These are phyloP conservation scores for Spodoptera exigua DNA, from an alignment of 2,888 invertebrate genomes.

Conservation along the genomic window DNA sequence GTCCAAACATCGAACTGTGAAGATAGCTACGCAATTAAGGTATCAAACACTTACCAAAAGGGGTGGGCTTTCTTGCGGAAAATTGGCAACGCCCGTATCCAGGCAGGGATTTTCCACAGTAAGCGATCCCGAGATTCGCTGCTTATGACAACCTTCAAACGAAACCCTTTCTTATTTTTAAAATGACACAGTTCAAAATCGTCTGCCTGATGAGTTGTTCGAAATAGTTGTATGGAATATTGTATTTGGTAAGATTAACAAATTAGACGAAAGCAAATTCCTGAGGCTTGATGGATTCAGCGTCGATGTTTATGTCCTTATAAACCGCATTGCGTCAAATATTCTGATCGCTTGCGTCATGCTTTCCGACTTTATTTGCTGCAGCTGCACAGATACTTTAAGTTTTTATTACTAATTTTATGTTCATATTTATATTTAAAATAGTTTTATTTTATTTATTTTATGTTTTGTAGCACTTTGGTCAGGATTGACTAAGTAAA, in stretches of 20 bases:
- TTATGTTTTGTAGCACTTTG: no score
- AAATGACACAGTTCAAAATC: constrained; percentile 23
- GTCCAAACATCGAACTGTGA: constrained; percentile 50
- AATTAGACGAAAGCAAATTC: constrained; percentile 52
- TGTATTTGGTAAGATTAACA: constrained; percentile 56
- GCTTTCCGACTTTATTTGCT: not conserved
- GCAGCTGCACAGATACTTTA: constrained; percentile 18
- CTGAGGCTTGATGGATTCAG: constrained; percentile 18
- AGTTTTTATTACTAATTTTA: constrained; percentile 13
- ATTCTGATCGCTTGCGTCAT: constrained; percentile 38
- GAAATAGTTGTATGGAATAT: constrained; percentile 52
- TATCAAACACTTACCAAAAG: constrained; percentile 68
- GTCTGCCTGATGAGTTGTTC: not conserved
- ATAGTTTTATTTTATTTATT: no score
- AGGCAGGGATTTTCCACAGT: constrained; percentile 54
- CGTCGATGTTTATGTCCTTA: constrained; percentile 35
- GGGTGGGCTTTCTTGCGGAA: constrained; percentile 68
- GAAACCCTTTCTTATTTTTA: constrained; percentile 34
- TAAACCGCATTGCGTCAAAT: constrained; percentile 50
- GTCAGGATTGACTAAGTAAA: no score
- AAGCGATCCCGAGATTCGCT: constrained; percentile 49
- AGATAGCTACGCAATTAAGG: constrained; percentile 65
- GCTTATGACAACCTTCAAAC: constrained; percentile 15
- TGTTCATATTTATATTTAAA: not conserved
- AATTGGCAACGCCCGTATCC: constrained; percentile 65